Percentiles rank a stretch among this genome's conserved stretches.
Conservation (phyloP, 2,113 vertebrate species). For the Orthonyx spaldingii region DNA sequence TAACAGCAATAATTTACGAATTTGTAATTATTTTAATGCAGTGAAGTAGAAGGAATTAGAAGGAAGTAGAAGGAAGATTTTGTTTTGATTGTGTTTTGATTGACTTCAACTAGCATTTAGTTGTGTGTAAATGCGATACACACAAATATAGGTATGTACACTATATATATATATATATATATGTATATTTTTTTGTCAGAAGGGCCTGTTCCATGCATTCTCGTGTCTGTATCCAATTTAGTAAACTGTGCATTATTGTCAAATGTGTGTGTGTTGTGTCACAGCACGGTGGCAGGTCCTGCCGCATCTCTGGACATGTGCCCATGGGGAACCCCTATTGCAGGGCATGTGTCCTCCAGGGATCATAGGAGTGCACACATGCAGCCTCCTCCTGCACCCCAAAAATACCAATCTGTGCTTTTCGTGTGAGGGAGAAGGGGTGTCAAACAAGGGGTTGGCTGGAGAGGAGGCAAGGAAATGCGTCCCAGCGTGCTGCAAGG, state of each 20-base stretch:
- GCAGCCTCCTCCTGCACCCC: background rate
- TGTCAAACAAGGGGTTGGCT: background rate
- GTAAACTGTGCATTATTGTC: background rate
- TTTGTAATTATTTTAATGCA: background rate
- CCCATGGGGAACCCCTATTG: background rate
- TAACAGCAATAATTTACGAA: background rate
- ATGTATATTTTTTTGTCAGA: background rate
- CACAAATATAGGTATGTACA: background rate
- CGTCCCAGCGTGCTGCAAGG: background rate
- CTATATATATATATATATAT: background rate
- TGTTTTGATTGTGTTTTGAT: background rate
- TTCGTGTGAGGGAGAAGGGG: background rate
- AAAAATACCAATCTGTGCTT: background rate
- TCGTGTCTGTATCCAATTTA: background rate
- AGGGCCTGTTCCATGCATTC: background rate
- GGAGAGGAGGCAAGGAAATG: background rate
- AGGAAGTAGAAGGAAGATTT: background rate
- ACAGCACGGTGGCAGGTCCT: rapidly evolving
- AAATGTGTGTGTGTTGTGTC: background rate
- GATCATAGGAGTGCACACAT: rapidly evolving
- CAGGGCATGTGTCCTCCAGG: rapidly evolving
- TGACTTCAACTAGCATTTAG: background rate
- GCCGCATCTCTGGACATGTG: rapidly evolving
- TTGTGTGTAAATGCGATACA: background rate
- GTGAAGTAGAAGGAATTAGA: background rate